A percentile compares a stretch with the other conserved stretches of the same genome.
Conservation (phyloP, 2,888 invertebrate species). For the Apodemia duryi region DNA sequence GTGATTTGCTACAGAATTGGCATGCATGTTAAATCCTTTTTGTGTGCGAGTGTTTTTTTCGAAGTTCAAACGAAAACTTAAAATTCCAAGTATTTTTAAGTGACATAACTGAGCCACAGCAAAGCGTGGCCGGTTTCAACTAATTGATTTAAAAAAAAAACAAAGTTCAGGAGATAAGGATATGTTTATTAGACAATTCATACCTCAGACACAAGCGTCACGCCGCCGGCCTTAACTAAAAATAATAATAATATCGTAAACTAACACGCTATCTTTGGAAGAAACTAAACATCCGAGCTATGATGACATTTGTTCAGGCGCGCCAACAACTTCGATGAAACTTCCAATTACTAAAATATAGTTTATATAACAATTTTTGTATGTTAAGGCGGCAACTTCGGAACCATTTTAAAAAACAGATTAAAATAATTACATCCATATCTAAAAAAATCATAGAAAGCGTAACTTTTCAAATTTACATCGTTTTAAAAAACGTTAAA, state of each 20-base stretch:
- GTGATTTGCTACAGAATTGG: no score
- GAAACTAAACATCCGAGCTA: slow-evolving; percentile 63
- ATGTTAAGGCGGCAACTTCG: slow-evolving; percentile 35
- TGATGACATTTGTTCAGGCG: slow-evolving; percentile 43
- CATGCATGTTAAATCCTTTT: no score
- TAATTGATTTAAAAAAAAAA: slow-evolving; percentile 34
- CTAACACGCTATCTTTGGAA: slow-evolving; percentile 75
- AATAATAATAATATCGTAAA: slow-evolving; percentile 55
- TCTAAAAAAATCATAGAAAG: neutral
- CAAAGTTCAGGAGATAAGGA: slow-evolving; percentile 65
- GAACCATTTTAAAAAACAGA: neutral
- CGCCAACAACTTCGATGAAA: slow-evolving; percentile 34
- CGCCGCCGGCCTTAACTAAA: slow-evolving; percentile 52
- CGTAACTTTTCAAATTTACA: neutral
- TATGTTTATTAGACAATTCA: slow-evolving; percentile 77
- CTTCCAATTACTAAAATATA: slow-evolving; percentile 43
- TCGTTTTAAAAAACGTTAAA: neutral
- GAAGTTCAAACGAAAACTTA: no score
- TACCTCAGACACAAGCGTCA: slow-evolving; percentile 51
- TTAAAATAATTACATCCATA: neutral
- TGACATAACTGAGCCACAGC: no score
- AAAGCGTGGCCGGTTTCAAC: no score
- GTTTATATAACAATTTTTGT: slow-evolving; percentile 38
- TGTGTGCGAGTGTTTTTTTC: no score
- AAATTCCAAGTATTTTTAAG: no score